phyloP scores from a whole-genome alignment of 2,113 vertebrate genomes.

The Pantherophis guttatus region DNA sequence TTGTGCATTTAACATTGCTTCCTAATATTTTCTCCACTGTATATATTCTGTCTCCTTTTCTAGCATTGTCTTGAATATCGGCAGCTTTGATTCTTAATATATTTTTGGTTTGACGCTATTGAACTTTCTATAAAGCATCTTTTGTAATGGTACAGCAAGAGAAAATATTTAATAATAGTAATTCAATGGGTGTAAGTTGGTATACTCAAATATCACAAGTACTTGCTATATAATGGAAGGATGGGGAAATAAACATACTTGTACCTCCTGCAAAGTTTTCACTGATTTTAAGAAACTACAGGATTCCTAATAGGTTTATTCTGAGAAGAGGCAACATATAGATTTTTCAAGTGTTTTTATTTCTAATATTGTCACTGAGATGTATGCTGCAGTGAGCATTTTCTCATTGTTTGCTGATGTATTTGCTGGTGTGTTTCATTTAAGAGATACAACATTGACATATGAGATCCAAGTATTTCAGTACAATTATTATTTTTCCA shows the following conservation, averaged over 20 bases:
- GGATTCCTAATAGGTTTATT: constrained; percentile 32
- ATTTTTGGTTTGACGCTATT: background rate
- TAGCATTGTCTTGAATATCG: background rate
- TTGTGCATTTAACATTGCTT: background rate
- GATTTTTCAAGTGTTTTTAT: constrained; percentile 30
- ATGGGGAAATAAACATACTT: background rate
- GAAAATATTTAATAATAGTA: background rate
- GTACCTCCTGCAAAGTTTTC: background rate
- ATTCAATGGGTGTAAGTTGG: background rate
- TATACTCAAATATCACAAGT: background rate
- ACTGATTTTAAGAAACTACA: background rate
- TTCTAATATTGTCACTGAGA: constrained; percentile 44
- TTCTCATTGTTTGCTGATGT: background rate
- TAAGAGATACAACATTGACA: background rate
- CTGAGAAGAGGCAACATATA: constrained; percentile 28
- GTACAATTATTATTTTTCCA: background rate
- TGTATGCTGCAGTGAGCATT: constrained; percentile 34
- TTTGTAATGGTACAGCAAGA: background rate
- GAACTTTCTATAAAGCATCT: background rate
- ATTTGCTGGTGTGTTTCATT: background rate
- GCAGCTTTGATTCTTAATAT: background rate
- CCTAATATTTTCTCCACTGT: background rate
- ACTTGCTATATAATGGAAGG: background rate
- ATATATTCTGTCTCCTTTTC: background rate
- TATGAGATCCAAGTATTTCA: background rate